Conservation (phyloP, 2,113 vertebrate species). For the Uria aalge region DNA sequence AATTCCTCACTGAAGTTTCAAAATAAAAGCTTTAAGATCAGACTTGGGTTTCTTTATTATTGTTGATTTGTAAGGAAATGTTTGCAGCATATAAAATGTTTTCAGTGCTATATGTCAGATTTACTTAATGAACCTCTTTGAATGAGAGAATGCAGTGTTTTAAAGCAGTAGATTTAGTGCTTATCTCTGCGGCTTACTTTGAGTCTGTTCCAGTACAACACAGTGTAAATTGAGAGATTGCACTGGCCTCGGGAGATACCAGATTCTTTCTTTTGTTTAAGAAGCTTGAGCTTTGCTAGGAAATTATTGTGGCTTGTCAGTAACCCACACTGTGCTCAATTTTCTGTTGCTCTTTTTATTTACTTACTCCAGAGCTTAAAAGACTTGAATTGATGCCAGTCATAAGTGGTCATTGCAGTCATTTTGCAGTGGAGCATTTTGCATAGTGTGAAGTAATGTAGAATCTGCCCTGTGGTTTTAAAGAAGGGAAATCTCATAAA, state of each 20-base stretch:
- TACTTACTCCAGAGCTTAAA: not conserved
- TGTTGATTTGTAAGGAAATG: constrained; percentile 11
- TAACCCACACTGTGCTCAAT: not conserved
- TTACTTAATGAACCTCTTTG: constrained; percentile 9
- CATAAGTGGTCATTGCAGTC: not conserved
- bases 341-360: not conserved
- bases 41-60: not conserved
- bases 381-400: not conserved
- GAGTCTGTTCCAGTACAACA: not conserved
- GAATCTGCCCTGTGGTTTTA: not conserved
- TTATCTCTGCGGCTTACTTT: not conserved
- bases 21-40: constrained; percentile 23
- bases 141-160: not conserved
- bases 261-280: not conserved
- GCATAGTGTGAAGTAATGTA: not conserved
- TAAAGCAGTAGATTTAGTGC: not conserved
- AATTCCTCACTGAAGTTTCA: constrained; percentile 29
- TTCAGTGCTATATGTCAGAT: not conserved
- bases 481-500: not conserved
- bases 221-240: not conserved
- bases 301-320: not conserved
- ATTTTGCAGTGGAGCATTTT: not conserved
- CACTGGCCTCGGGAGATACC: not conserved
- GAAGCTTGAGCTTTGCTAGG: not conserved
- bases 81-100: not conserved